Percentiles rank a stretch among this genome's conserved stretches.
phyloP scores from a whole-genome alignment of 2,113 vertebrate species.

The Etia nguti region DNA sequence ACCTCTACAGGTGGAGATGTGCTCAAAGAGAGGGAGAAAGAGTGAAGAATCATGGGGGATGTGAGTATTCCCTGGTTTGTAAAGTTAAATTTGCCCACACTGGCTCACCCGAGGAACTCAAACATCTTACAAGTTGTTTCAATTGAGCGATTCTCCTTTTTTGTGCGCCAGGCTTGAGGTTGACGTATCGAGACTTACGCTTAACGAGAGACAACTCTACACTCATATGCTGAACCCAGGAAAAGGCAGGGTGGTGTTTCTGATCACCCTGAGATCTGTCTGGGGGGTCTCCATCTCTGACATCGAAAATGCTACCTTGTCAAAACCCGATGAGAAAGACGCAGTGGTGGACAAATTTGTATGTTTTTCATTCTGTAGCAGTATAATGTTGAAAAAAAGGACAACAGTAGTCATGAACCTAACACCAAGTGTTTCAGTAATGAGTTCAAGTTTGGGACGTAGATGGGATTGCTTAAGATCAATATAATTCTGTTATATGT shows the following conservation, averaged over 20 bases:
- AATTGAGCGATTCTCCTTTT: background rate
- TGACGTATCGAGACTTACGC: slow-evolving; percentile 75
- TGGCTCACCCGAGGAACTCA: background rate
- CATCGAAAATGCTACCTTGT: slow-evolving; percentile 77
- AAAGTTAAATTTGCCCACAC: slow-evolving; percentile 25
- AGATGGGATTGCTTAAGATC: background rate
- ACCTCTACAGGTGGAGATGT: slow-evolving; percentile 89
- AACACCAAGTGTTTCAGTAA: background rate
- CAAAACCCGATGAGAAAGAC: slow-evolving; percentile 73
- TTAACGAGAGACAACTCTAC: slow-evolving; percentile 79
- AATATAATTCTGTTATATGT: background rate
- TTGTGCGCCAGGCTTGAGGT: slow-evolving; percentile 79
- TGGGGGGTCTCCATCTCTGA: slow-evolving; percentile 85
- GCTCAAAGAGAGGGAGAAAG: slow-evolving; percentile 87
- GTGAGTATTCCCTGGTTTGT: slow-evolving; percentile 74
- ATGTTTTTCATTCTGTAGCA: slow-evolving; percentile 47
- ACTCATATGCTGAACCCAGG: slow-evolving; percentile 67
- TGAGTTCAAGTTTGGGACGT: background rate
- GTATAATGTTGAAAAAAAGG: background rate
- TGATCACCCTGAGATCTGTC: slow-evolving; percentile 79
- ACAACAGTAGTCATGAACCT: background rate
- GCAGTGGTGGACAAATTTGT: slow-evolving; percentile 80
- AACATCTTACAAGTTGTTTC: slow-evolving; percentile 5
- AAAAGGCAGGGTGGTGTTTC: slow-evolving; percentile 80
- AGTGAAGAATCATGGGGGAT: slow-evolving; percentile 85